Conservation (phyloP, 2,113 vertebrate species). For the Petaurus breviceps region DNA sequence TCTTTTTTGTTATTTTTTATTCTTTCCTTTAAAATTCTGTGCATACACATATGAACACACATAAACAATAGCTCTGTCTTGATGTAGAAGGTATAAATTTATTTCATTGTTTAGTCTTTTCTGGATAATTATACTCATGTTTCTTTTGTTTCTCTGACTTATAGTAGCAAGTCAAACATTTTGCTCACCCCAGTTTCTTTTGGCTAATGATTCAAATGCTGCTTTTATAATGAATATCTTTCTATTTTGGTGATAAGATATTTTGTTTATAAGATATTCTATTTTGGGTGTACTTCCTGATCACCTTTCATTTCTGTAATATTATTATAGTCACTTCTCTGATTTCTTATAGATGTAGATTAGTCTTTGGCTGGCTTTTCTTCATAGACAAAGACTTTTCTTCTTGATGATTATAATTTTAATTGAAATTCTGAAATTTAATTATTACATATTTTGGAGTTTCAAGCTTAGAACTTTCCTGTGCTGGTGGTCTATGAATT, state of each 20-base stretch:
- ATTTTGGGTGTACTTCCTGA: background rate
- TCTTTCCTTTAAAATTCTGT: background rate
- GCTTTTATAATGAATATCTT: background rate
- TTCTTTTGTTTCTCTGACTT: background rate
- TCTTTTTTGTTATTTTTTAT: background rate
- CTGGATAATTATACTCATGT: background rate
- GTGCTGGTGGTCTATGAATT: too few species aligned
- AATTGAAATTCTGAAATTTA: background rate
- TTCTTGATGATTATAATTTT: background rate
- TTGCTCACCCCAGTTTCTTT: background rate
- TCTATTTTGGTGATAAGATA: background rate
- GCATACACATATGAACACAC: background rate
- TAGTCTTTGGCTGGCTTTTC: background rate
- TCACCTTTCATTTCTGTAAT: background rate
- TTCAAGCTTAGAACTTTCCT: background rate
- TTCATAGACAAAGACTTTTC: background rate
- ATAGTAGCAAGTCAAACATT: background rate
- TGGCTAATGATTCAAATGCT: background rate
- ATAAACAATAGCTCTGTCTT: background rate
- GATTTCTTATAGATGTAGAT: background rate
- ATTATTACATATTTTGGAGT: background rate
- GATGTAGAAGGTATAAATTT: background rate
- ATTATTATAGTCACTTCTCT: background rate
- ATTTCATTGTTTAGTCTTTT: background rate
- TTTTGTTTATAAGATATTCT: background rate